Percentiles rank a stretch among this genome's conserved stretches.
phyloP scores from a whole-genome alignment of 2,797 vertebrate species.

The Sebastes jordani region DNA sequence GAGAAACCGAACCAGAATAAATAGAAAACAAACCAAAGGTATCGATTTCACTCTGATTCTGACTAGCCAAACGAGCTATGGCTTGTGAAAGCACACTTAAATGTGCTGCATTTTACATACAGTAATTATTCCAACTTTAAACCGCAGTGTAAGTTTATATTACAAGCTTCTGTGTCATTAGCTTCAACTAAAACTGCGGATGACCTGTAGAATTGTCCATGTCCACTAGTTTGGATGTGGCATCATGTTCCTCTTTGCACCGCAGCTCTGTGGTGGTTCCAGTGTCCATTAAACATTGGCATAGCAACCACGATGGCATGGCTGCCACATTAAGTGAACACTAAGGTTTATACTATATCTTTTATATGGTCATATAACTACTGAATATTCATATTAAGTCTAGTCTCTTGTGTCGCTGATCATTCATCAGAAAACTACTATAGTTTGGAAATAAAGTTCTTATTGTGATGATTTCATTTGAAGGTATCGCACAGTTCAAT shows the following conservation, averaged over 20 bases:
- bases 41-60: too few relatives aligned
- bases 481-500: neutral
- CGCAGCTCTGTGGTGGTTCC: neutral
- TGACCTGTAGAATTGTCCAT: neutral
- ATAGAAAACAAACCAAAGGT: too few relatives aligned
- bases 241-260: neutral
- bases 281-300: neutral
- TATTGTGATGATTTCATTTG: neutral
- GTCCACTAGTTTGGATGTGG: too few relatives aligned
- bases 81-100: fast-evolving
- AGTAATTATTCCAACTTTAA: neutral
- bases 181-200: neutral
- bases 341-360: neutral
- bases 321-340: neutral
- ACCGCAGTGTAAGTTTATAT: neutral
- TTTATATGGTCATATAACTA: neutral
- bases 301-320: neutral
- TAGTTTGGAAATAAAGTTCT: neutral
- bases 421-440: neutral
- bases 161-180: neutral
- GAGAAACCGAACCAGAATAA: too few relatives aligned
- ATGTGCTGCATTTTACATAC: neutral
- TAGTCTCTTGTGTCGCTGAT: neutral
- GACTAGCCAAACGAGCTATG: too few relatives aligned
- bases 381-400: neutral